A percentile compares a stretch with the other conserved stretches of the same genome.
Evolutionary conservation across 37 sponge, comb jelly and placozoan genomes (phyloP).

Genomic region (Ianthella basta): DNA sequence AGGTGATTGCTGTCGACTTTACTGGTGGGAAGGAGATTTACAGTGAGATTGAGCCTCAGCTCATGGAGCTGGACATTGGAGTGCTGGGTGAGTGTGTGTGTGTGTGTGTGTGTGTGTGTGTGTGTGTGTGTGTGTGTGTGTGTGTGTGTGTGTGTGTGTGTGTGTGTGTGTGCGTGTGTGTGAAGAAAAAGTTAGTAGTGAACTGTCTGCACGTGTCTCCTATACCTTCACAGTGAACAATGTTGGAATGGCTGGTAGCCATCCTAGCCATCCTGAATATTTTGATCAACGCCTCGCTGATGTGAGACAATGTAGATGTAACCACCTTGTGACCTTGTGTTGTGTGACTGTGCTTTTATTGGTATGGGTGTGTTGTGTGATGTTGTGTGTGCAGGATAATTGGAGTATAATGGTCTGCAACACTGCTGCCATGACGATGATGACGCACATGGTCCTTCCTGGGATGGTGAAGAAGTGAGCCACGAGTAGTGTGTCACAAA

Average conservation of each 20-base stretch:
- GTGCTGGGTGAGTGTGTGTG: slow-evolving; percentile 40
- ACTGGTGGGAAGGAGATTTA: slow-evolving; percentile 54
- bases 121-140: slow-evolving; percentile 19
- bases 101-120: slow-evolving; percentile 9
- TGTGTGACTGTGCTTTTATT: too few species aligned
- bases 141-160: slow-evolving; percentile 27
- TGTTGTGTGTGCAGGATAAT: neutral
- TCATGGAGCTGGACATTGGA: slow-evolving; percentile 54
- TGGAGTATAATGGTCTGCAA: slow-evolving; percentile 28
- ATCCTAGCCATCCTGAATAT: neutral
- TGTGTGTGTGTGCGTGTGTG: slow-evolving; percentile 11
- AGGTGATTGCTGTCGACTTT: slow-evolving; percentile 67
- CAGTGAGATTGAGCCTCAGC: slow-evolving; percentile 30
- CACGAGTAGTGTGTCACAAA: too few species aligned
- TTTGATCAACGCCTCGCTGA: neutral
- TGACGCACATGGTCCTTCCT: slow-evolving; percentile 31
- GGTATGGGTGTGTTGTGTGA: too few species aligned
- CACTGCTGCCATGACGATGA: slow-evolving; percentile 28
- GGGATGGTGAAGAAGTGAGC: slow-evolving; percentile 29
- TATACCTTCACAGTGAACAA: slow-evolving; percentile 19
- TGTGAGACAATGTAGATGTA: too few species aligned
- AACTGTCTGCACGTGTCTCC: neutral
- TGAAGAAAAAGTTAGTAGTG: too few species aligned
- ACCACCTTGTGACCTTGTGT: too few species aligned
- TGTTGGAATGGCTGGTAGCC: neutral